Percentiles rank a stretch among this genome's conserved stretches.
These are phyloP conservation scores for Oreonectes daqikongensis DNA, from an alignment of 2,797 vertebrate genomes.

Conservation along the genomic window DNA sequence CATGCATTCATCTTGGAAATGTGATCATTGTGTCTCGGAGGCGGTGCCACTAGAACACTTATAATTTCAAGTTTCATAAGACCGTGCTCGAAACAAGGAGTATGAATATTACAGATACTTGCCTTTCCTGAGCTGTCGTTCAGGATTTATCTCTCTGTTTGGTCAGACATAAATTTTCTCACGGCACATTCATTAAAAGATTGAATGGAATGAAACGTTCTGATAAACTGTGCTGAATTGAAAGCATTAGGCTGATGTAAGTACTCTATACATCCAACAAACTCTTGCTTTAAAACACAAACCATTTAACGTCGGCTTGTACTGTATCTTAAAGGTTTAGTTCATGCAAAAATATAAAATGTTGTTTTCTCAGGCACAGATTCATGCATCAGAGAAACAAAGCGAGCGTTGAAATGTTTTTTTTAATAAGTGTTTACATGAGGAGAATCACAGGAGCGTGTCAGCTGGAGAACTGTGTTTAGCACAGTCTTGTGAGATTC, in stretches of 20 bases:
- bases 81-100: neutral
- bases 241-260: slow-evolving; percentile 20
- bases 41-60: neutral
- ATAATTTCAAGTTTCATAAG: neutral
- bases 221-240: neutral
- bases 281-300: neutral
- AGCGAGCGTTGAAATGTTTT: neutral
- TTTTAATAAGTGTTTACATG: neutral
- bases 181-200: neutral
- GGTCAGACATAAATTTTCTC: neutral
- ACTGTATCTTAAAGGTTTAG: no score
- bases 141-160: neutral
- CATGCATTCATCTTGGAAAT: slow-evolving; percentile 12
- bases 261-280: neutral
- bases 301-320: no score
- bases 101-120: neutral
- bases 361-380: neutral
- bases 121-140: neutral
- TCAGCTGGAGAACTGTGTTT: neutral
- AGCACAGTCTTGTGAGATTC: slow-evolving; percentile 11
- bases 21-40: neutral
- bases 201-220: neutral
- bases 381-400: neutral
- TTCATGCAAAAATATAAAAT: neutral
- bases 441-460: neutral